These are phyloP conservation scores for Ooceraea biroi DNA, from an alignment of 1,140 invertebrate species.

Conservation along the genomic window DNA sequence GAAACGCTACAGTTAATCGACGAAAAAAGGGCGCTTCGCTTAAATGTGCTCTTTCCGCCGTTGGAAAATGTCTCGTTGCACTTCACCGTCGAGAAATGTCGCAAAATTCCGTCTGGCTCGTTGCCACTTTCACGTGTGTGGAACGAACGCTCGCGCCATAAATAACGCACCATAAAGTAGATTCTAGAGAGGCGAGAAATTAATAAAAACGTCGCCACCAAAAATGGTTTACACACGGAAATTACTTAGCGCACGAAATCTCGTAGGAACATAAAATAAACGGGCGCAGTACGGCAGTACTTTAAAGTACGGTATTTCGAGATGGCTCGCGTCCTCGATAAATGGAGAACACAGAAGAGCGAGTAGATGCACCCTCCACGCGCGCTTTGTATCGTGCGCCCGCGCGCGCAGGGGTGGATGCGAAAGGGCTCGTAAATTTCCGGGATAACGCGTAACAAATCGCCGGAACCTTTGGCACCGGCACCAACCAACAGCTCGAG, in stretches of 20 bases:
- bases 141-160: conserved; percentile 41
- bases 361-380: background rate
- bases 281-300: background rate
- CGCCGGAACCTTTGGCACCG: conserved; percentile 26
- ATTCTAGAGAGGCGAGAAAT: background rate
- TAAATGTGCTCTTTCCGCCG: conserved; percentile 32
- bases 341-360: background rate
- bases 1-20: background rate
- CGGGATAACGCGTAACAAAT: conserved; percentile 34
- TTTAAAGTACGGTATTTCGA: too few relatives aligned
- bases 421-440: conserved; percentile 13
- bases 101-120: conserved; percentile 46
- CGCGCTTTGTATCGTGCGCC: background rate
- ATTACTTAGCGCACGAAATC: conserved; percentile 14
- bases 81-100: conserved; percentile 45
- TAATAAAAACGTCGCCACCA: conserved; percentile 17
- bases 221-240: background rate
- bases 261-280: background rate
- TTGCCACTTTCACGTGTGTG: conserved; percentile 34
- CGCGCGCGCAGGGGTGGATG: background rate
- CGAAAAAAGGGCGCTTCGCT: conserved; percentile 38
- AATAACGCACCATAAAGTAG: conserved; percentile 13
- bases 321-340: background rate
- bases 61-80: conserved; percentile 46
- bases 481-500: conserved; percentile 10